Evolutionary conservation across 2,888 invertebrate genomes (phyloP), one percentile per base, ranked within the genome.

Genomic region (Amphimallon solstitiale): DNA sequence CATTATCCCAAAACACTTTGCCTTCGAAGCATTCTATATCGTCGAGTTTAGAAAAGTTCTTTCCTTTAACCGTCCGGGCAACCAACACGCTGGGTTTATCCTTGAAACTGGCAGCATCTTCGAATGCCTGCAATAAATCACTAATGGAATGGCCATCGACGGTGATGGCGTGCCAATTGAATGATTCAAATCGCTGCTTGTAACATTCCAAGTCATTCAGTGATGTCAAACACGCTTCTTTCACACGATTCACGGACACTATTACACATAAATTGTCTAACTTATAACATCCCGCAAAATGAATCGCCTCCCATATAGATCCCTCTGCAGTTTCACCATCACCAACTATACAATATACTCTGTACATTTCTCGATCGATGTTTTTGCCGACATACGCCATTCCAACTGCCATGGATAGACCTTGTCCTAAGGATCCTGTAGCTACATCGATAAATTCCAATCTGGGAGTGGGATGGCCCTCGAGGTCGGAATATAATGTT

Each of bases 251-350:
- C 56, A 97, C 89, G 80, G 98, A 97, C 78, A 98, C 92, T 77
- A 98, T 92, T 17, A 94, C 95, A 51, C 95, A 94, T 38, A 98
- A 85, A 84, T 98, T 98, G 84, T 97, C 95, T 56, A 98, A 87
- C 69, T 94, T 91, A 85, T 98, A 97, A 81, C 91, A 88, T 65
- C 93, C 91, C 51, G 95, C 93, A 84, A 98, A 98, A 77, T 94
- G 90, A 67, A 96, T 85, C 0, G 95, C 95, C 84, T 97, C 97
- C 96, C 96, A 97, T 68, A 97, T 86, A 56, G 94, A 94, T 62
- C 98, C 98, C 84, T 98, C 98, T 0, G 96, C 95, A 46, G 93
- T 91, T 84, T 98, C 98, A 1, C 98, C 97, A 84, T 98, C 98
- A 2, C 98, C 98, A 61, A 98, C 88, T 73, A 98, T 77, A 77